Evolutionary conservation across 2,797 vertebrate species (phyloP), one percentile per base, ranked within the genome.

Genomic region (Meda fulgida): DNA sequence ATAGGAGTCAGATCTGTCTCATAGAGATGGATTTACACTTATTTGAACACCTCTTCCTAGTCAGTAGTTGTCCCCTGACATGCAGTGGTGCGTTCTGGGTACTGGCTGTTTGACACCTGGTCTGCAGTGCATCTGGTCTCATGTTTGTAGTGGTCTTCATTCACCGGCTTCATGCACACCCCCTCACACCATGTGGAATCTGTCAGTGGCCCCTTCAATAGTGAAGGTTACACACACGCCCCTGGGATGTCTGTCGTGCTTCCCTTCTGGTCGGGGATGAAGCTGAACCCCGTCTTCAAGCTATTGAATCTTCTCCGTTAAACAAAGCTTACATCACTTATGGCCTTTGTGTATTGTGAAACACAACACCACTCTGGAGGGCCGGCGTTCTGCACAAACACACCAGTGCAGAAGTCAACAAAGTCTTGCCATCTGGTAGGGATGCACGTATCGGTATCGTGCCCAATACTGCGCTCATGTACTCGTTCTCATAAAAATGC

Each of bases 51-150:
- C 29, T 79, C 21, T 48, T 84, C 14, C 21, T 31, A 53, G 40
- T 18, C 53, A 48, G 3, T 58, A 73, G 69, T 48, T 72, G 53
- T 73, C 60, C 48, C 21, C 36, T 63, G 58, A 87, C 43, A 69
- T 43, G 58, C 73, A 46, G 29, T 34, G 23, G n/a, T 72, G 87
- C 55, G 78, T 85, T 76, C 72, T 66, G 73, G 81, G 76, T 69
- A 78, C 78, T 19, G 73, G 60, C 85, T 90, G 89, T 87, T 82
- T 88, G 80, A 90, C 90, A 92, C 89, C 89, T 92, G 90, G 86
- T 87, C 81, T 79, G 82, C 36, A 60, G 51, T 76, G 63, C 82
- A 18, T 85, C 46, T 83, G 83, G 88, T 88, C 75, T 91, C 90
- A 87, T 85, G 78, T 90, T 92, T 87, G 83, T 46, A 55, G 84